These are phyloP conservation scores for Drosophila kambysellisi DNA, from an alignment of 2,888 invertebrate species.

Conservation along the genomic window DNA sequence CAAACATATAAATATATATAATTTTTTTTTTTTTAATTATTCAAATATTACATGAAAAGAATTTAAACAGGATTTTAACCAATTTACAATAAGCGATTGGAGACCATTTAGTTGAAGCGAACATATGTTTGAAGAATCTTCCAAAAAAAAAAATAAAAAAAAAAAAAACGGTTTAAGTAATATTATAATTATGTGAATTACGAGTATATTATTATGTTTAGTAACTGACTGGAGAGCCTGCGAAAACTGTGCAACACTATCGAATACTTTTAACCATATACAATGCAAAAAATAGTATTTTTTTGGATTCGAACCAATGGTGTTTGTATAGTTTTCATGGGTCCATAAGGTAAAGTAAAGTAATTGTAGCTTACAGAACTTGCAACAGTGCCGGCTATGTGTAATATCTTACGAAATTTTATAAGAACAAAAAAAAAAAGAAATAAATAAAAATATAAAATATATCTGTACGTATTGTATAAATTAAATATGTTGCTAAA, in stretches of 20 bases:
- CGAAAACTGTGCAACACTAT: conserved; percentile 14
- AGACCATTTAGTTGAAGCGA: conserved; percentile 22
- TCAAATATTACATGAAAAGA: background rate
- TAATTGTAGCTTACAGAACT: conserved; percentile 34
- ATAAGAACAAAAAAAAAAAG: conserved; percentile 28
- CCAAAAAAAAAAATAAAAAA: conserved; percentile 31
- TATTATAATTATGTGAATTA: conserved; percentile 27
- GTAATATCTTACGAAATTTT: conserved; percentile 73
- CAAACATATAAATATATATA: background rate
- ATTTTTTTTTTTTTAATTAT: background rate
- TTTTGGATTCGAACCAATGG: background rate
- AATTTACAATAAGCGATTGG: background rate
- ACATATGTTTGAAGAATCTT: conserved; percentile 50
- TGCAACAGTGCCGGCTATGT: conserved; percentile 78
- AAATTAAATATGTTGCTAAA: conserved; percentile 45
- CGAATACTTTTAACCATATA: conserved; percentile 16
- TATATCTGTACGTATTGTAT: conserved; percentile 59
- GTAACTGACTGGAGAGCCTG: conserved; percentile 21
- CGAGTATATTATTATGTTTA: conserved; percentile 22
- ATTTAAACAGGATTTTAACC: background rate
- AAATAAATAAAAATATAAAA: conserved; percentile 7
- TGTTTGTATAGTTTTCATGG: conserved; percentile 17
- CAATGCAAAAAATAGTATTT: background rate
- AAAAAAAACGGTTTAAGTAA: conserved; percentile 19
- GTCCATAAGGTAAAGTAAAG: conserved; percentile 9